Evolutionary conservation across 2,797 vertebrate species (phyloP).

Genomic region (Trematomus bernacchii): DNA sequence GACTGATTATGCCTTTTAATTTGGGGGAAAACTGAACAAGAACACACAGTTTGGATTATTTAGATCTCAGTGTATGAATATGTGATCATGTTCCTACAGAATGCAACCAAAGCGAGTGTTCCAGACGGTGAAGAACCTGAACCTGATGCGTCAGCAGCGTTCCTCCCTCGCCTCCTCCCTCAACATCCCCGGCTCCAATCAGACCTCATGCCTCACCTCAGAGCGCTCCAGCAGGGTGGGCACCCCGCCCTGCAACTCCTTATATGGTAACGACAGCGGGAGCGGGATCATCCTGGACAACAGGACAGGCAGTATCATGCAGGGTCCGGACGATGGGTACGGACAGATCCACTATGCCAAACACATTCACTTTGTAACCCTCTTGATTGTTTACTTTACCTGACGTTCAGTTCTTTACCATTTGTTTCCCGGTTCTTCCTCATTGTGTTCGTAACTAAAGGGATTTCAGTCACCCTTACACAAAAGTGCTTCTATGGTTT

Average conservation of each 20-base stretch:
- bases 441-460: neutral
- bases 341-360: constrained; percentile 13
- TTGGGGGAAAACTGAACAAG: too few relatives aligned
- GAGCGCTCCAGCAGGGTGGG: constrained; percentile 93
- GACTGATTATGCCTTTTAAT: too few relatives aligned
- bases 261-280: constrained; percentile 90
- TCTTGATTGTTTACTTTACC: too few relatives aligned
- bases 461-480: neutral
- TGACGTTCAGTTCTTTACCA: neutral
- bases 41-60: too few relatives aligned
- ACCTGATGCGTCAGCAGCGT: constrained; percentile 94
- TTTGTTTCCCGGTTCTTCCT: neutral
- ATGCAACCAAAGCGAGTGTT: constrained; percentile 95
- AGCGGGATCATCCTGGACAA: constrained; percentile 90
- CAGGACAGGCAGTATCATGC: constrained; percentile 91
- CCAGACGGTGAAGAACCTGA: constrained; percentile 94
- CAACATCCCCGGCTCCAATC: constrained; percentile 99
- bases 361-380: neutral
- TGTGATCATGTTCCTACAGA: constrained; percentile 73
- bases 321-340: constrained; percentile 88
- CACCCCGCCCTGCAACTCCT: constrained; percentile 92
- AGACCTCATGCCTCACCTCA: constrained; percentile 93
- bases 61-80: neutral
- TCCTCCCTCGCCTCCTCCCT: constrained; percentile 90
- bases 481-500: neutral